A percentile compares a stretch with the other conserved stretches of the same genome.
Evolutionary conservation across 2,888 invertebrate genomes (phyloP).

Genomic region (Schrankia costaestrigalis): DNA sequence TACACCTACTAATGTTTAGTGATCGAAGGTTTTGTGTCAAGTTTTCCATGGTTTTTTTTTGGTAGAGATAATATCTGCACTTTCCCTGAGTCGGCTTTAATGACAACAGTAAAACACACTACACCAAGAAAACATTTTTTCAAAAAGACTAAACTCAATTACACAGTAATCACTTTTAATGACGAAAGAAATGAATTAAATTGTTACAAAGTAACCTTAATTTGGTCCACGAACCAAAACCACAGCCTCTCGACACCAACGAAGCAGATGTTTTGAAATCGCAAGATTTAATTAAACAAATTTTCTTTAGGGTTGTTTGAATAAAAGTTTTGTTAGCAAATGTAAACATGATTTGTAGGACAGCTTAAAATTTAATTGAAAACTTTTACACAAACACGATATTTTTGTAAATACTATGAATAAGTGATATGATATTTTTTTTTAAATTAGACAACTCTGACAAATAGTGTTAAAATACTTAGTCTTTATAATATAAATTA

Average conservation of each 20-base stretch:
- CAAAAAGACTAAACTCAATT: no score
- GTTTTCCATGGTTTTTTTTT: no score
- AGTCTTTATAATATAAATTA: no score
- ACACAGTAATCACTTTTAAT: no score
- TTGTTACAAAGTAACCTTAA: conserved; percentile 27
- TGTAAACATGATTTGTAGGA: conserved; percentile 1
- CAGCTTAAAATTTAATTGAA: conserved; percentile 1
- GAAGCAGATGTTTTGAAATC: conserved; percentile 60
- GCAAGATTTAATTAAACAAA: conserved; percentile 64
- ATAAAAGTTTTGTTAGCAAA: conserved; percentile 8
- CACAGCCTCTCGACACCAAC: conserved; percentile 31
- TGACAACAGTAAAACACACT: no score
- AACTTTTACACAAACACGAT: neutral
- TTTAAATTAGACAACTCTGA: neutral
- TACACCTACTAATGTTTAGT: no score
- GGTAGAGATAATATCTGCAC: no score
- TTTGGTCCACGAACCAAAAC: conserved; percentile 33
- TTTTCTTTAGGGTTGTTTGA: conserved; percentile 26
- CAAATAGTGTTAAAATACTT: no score
- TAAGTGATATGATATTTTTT: conserved; percentile 7
- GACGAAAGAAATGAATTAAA: conserved; percentile 27
- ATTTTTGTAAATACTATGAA: neutral
- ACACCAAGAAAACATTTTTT: no score
- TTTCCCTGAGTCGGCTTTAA: no score
- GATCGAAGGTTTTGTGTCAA: no score